Evolutionary conservation across 1,140 invertebrate species (phyloP).

Genomic region (Cheumatopsyche charites): DNA sequence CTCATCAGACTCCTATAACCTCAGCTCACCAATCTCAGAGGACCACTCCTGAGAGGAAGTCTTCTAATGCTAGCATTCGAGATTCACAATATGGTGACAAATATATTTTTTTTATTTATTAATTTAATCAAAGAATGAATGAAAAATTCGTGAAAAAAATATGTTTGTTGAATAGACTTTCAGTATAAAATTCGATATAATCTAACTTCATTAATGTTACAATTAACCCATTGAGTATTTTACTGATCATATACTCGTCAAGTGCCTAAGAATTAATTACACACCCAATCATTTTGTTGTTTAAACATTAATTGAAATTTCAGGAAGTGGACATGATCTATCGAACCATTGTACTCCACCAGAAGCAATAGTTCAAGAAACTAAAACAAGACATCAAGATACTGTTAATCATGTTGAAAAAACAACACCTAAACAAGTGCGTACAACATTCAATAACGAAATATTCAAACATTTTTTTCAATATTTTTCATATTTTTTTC

Average conservation of each 20-base stretch:
- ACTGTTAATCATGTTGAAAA: conserved; percentile 19
- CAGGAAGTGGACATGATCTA: conserved; percentile 45
- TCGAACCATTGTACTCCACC: conserved; percentile 29
- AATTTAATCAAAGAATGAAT: too few relatives aligned
- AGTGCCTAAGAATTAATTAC: too few relatives aligned
- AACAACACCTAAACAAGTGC: conserved; percentile 36
- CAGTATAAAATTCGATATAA: too few relatives aligned
- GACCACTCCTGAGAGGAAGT: conserved; percentile 44
- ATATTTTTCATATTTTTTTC: conserved; percentile 2
- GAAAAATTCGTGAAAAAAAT: too few relatives aligned
- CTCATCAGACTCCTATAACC: conserved; percentile 6
- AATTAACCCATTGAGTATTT: too few relatives aligned
- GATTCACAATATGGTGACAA: conserved; percentile 20
- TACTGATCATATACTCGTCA: too few relatives aligned
- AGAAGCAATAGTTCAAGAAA: conserved; percentile 16
- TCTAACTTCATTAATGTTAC: too few relatives aligned
- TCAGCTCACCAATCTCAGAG: conserved; percentile 39
- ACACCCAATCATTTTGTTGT: too few relatives aligned
- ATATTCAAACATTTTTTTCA: neutral
- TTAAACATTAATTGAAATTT: neutral
- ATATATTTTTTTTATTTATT: neutral
- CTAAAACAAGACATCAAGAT: conserved; percentile 22
- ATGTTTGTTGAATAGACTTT: too few relatives aligned
- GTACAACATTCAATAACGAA: neutral
- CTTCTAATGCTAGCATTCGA: conserved; percentile 44